Evolutionary conservation across 1,140 invertebrate genomes (phyloP).

Genomic region (Dryas iulia): DNA sequence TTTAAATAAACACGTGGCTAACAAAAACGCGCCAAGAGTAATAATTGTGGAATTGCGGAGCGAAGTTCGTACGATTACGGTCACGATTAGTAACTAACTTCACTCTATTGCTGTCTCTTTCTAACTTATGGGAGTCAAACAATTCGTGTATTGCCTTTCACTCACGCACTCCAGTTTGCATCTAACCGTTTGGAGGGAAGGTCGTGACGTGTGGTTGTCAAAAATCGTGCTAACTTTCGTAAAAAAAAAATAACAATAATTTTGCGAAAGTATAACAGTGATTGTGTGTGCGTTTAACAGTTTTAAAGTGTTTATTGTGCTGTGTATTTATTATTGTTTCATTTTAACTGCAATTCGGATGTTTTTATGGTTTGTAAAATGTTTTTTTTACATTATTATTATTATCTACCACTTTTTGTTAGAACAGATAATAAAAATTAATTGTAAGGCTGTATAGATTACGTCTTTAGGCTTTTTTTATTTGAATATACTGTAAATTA

Average conservation of each 20-base stretch:
- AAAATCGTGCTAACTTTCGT: conserved; percentile 65
- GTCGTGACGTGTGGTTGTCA: conserved; percentile 34
- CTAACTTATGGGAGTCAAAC: conserved; percentile 38
- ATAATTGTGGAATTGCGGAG: conserved; percentile 49
- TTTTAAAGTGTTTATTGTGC: conserved; percentile 42
- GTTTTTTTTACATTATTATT: conserved; percentile 59
- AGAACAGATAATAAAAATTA: background rate
- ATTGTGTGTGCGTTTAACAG: conserved; percentile 49
- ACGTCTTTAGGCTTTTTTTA: background rate
- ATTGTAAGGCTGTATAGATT: background rate
- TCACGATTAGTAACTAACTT: conserved; percentile 55
- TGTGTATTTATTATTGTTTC: conserved; percentile 68
- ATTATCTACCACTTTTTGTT: conserved; percentile 32
- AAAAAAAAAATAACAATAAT: conserved; percentile 58
- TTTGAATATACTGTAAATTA: background rate
- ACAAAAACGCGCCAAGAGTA: conserved; percentile 69
- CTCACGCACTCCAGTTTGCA: conserved; percentile 54
- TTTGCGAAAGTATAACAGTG: conserved; percentile 53
- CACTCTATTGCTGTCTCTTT: conserved; percentile 48
- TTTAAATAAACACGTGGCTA: conserved; percentile 56
- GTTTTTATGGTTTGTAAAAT: conserved; percentile 55
- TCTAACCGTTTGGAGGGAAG: conserved; percentile 19
- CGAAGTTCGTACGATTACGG: conserved; percentile 63
- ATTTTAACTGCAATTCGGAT: conserved; percentile 44
- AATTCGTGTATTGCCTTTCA: conserved; percentile 48